Evolutionary conservation across 2,797 vertebrate species (phyloP).

Genomic region (Sparus aurata): DNA sequence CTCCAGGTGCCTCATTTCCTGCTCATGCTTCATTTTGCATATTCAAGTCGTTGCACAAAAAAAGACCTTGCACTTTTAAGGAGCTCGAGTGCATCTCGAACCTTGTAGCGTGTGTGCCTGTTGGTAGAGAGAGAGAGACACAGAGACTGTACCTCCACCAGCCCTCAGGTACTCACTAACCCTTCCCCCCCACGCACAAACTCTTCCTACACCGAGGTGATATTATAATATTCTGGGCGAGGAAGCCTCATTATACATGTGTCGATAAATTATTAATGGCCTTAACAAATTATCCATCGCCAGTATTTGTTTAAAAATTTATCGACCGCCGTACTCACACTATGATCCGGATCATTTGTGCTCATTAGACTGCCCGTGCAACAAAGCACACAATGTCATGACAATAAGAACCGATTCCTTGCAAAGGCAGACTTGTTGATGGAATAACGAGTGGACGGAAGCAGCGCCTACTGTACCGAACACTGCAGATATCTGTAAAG

Average conservation of each 20-base stretch:
- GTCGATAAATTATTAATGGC: constrained; percentile 62
- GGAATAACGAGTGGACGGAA: not conserved
- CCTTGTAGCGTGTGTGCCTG: not conserved
- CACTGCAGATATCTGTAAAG: constrained; percentile 13
- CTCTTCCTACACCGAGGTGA: not conserved
- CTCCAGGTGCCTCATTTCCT: constrained; percentile 49
- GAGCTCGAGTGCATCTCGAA: constrained; percentile 15
- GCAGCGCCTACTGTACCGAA: not conserved
- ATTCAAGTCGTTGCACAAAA: constrained; percentile 1
- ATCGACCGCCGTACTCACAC: constrained; percentile 12
- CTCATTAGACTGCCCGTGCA: constrained; percentile 28
- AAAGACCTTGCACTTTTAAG: not conserved
- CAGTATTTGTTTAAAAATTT: constrained; percentile 52
- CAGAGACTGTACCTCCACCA: not conserved
- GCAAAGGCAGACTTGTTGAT: constrained; percentile 7
- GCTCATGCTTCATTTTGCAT: constrained; percentile 10
- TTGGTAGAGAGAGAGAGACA: constrained; percentile 8
- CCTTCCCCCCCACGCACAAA: constrained; percentile 2
- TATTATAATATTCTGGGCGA: constrained; percentile 28
- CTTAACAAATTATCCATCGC: constrained; percentile 53
- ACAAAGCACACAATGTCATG: constrained; percentile 1
- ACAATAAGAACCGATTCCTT: not conserved
- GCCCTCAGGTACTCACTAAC: not conserved
- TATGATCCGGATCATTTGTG: constrained; percentile 13
- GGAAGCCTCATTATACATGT: constrained; percentile 50